A percentile compares a stretch with the other conserved stretches of the same genome.
Conservation (phyloP, 2,113 vertebrate species). For the Rhodinocichla rosea region DNA sequence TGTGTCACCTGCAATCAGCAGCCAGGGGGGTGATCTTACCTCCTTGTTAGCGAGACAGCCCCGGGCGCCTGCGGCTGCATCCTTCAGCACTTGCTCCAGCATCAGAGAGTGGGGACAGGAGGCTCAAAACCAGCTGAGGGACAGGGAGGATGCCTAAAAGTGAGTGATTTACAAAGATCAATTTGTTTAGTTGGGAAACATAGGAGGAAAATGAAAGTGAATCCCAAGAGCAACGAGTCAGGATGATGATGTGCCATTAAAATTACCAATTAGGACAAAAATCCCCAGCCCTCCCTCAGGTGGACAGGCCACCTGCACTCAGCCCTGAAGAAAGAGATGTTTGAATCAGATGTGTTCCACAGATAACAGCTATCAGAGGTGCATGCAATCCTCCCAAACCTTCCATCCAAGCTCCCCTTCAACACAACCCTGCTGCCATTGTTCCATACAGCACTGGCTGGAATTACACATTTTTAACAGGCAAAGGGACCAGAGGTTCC, state of each 20-base stretch:
- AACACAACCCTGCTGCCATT: not conserved
- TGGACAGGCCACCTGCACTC: not conserved
- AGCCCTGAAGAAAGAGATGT: too few species aligned
- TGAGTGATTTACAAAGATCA: not conserved
- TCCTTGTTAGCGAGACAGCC: not conserved
- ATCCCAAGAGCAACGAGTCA: not conserved
- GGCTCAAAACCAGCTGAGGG: not conserved
- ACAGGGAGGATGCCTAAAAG: not conserved
- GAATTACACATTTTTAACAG: rapidly evolving
- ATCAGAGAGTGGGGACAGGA: not conserved
- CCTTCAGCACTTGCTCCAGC: not conserved
- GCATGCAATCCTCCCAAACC: not conserved
- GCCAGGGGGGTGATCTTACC: not conserved
- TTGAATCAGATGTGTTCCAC: not conserved
- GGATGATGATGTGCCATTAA: not conserved
- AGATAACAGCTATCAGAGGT: not conserved
- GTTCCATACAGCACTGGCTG: rapidly evolving
- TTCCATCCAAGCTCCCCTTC: not conserved
- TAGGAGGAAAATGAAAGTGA: not conserved
- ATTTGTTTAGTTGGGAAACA: not conserved
- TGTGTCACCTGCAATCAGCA: not conserved
- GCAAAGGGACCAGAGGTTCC: not conserved
- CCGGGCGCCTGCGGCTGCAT: not conserved
- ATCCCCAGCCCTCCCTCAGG: not conserved
- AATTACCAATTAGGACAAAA: not conserved